Conservation (phyloP, 2,113 vertebrate species). For the Dicerorhinus sumatrensis region DNA sequence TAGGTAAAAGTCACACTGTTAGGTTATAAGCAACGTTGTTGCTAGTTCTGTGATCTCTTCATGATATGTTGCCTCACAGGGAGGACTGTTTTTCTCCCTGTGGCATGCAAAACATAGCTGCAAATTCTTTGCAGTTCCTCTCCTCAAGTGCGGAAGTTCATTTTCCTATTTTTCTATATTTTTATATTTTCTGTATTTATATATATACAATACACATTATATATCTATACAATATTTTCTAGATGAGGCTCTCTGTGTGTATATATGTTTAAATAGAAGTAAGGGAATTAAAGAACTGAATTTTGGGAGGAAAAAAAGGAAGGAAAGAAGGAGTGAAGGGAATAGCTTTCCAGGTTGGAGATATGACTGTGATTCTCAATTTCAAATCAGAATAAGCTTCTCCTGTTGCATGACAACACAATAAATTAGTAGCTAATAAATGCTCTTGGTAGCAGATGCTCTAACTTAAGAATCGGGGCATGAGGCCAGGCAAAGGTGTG, state of each 20-base stretch:
- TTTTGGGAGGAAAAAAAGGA: not conserved
- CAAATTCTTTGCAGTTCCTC: not conserved
- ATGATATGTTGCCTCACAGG: not conserved
- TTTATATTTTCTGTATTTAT: no score
- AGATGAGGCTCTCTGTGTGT: not conserved
- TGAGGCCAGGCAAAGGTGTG: not conserved
- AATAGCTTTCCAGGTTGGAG: not conserved
- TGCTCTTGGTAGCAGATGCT: not conserved
- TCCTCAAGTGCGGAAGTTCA: not conserved
- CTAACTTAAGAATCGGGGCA: not conserved
- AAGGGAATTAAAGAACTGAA: not conserved
- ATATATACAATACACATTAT: no score
- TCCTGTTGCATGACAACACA: not conserved
- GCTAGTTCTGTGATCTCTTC: not conserved
- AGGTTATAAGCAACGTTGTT: not conserved
- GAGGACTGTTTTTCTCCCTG: not conserved
- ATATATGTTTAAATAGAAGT: not conserved
- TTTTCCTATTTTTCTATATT: not conserved
- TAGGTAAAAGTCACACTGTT: not conserved
- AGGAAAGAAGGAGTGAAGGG: not conserved
- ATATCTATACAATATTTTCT: not conserved
- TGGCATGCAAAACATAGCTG: not conserved
- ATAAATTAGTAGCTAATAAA: not conserved
- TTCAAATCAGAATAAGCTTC: not conserved
- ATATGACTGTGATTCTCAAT: not conserved